Evolutionary conservation across 2,797 vertebrate species (phyloP), one percentile per base, ranked within the genome.

Genomic region (Harpagifer antarcticus): DNA sequence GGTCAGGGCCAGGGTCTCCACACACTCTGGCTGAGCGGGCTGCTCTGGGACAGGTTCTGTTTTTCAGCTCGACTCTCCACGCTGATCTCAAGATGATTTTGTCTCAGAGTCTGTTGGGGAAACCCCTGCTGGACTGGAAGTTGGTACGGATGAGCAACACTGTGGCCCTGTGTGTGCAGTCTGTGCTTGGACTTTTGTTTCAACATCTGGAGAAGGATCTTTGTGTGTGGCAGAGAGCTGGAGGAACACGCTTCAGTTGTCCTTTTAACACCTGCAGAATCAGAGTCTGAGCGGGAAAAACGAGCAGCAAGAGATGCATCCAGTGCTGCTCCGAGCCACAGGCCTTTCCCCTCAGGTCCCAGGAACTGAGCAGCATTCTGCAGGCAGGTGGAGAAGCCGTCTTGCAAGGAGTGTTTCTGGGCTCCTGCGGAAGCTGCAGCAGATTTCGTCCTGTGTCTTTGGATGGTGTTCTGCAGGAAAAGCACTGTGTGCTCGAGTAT

Each of bases 401-500:
- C 89, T 12, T 86, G 83, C 73, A 86, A 90, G 64, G 87, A 62
- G 3, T 60, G 63, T 20, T 71, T 85, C 55, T 43, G 77, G 16
- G 31, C 68, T 4, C 60, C 53, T 1, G 58, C 68, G 5, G 27
- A 27, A 55, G 27, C 20, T 3, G 12, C 9, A 59, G 27, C 66
- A 31, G 57, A 48, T 55, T 68, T 53, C 1, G 13, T 64, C 10
- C 8, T 17, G 61, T 64, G 42, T 20, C 16, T 33, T 33, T 59
- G 67, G 15, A 49, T 33, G 0, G 27, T 81, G 27, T 88, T 94
- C 86, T 92, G 91, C 60, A 96, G 91, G 81, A 96, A 96, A 69
- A 89, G 85, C 71, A 96, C 96, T 0, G 95, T 93, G 73, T 94
- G 91, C 76, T 97, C 96, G 79, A 97, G 88, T 3, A 97, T 95